Evolutionary conservation across 2,113 vertebrate species (phyloP).

Genomic region (Lucifuga dentata): DNA sequence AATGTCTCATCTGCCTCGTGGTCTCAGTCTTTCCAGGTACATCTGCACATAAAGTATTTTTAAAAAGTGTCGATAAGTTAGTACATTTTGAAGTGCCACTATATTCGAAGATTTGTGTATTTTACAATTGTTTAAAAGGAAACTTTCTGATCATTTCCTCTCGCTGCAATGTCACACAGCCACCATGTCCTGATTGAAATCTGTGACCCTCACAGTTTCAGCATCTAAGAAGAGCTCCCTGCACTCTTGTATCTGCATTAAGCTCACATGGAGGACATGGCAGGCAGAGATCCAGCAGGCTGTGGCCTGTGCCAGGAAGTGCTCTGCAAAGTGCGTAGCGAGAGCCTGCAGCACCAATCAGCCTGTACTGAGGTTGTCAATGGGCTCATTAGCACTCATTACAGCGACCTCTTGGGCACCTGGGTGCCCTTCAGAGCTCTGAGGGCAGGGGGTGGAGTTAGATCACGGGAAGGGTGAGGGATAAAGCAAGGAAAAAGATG

Average conservation of each 20-base stretch:
- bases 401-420: conserved; percentile 82
- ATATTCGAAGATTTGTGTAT: too few relatives aligned
- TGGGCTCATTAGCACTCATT: conserved; percentile 85
- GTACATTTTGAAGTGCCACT: too few relatives aligned
- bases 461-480: conserved; percentile 38
- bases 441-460: conserved; percentile 49
- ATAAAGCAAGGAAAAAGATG: conserved; percentile 38
- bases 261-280: conserved; percentile 57
- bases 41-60: too few relatives aligned
- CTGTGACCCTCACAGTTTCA: conserved; percentile 16
- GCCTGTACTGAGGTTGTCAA: conserved; percentile 81
- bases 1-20: too few relatives aligned
- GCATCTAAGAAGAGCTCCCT: conserved; percentile 36
- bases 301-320: conserved; percentile 75
- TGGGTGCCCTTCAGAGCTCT: conserved; percentile 82
- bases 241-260: conserved; percentile 37
- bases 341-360: conserved; percentile 83
- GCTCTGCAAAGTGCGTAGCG: conserved; percentile 79
- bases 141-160: too few relatives aligned
- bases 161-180: too few relatives aligned
- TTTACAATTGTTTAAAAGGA: too few relatives aligned
- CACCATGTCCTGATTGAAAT: conserved; percentile 2
- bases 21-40: too few relatives aligned
- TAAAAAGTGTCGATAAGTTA: too few relatives aligned
- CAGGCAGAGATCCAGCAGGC: conserved; percentile 66